Evolutionary conservation across 2,797 vertebrate species (phyloP).

Genomic region (Spondyliosoma cantharus): DNA sequence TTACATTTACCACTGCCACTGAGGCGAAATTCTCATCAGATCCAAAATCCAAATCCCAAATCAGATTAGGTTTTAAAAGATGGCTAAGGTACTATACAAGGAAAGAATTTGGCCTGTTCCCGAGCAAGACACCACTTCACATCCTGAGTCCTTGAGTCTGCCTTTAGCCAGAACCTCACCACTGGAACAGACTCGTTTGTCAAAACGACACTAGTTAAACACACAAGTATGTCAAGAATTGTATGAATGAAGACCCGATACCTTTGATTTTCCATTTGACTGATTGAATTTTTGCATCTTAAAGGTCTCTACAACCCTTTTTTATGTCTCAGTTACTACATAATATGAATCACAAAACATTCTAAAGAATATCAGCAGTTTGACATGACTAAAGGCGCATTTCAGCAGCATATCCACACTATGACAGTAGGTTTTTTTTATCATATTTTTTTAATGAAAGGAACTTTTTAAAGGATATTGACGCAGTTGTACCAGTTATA

Average conservation of each 20-base stretch:
- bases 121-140: constrained; percentile 37
- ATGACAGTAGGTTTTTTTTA: background rate
- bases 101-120: constrained; percentile 45
- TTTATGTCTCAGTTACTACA: background rate
- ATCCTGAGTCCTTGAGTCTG: constrained; percentile 21
- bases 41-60: background rate
- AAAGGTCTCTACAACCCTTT: background rate
- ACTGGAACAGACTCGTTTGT: constrained; percentile 54
- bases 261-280: constrained; percentile 12
- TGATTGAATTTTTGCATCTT: background rate
- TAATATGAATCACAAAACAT: background rate
- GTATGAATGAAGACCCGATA: constrained; percentile 18
- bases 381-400: background rate
- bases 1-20: background rate
- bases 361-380: background rate
- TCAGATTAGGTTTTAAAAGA: constrained; percentile 21
- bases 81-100: constrained; percentile 16
- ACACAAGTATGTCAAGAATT: constrained; percentile 45
- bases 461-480: background rate
- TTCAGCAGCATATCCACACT: background rate
- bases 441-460: background rate
- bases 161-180: constrained; percentile 41
- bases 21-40: background rate
- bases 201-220: constrained; percentile 45
- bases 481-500: constrained; percentile 32